Evolutionary conservation across 2,113 vertebrate species (phyloP).

Genomic region (Malurus melanocephalus): DNA sequence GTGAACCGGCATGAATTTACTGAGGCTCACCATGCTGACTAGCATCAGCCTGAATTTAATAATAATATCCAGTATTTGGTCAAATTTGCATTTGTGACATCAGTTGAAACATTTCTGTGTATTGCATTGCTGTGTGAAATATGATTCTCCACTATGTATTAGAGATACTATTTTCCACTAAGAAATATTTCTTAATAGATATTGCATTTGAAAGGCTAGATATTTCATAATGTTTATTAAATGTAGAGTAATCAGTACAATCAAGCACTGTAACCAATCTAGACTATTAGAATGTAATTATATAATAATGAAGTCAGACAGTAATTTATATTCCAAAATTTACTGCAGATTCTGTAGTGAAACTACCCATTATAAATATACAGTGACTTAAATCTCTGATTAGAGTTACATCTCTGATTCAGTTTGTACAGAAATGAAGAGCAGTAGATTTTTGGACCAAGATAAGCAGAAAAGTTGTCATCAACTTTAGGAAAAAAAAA

Average conservation of each 20-base stretch:
- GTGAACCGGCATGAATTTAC: background rate
- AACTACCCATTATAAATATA: background rate
- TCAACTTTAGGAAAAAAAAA: accelerated
- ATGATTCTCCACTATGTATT: background rate
- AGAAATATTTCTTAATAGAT: background rate
- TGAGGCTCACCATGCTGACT: background rate
- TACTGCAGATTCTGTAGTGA: background rate
- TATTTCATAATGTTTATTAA: conserved; percentile 10
- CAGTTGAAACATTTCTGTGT: background rate
- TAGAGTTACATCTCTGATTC: background rate
- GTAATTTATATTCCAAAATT: background rate
- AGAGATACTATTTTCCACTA: background rate
- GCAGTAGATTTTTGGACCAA: background rate
- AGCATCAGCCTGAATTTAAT: background rate
- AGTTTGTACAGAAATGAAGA: background rate
- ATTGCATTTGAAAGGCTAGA: too few relatives aligned
- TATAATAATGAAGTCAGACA: background rate
- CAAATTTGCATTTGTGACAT: background rate
- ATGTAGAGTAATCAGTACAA: background rate
- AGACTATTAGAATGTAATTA: background rate
- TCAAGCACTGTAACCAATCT: background rate
- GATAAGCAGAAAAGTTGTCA: background rate
- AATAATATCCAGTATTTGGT: background rate
- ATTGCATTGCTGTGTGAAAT: background rate
- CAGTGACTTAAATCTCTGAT: background rate